Base-by-base conservation (phyloP, 1,140 invertebrate species). In the Leptoteleia sp. region DNA sequence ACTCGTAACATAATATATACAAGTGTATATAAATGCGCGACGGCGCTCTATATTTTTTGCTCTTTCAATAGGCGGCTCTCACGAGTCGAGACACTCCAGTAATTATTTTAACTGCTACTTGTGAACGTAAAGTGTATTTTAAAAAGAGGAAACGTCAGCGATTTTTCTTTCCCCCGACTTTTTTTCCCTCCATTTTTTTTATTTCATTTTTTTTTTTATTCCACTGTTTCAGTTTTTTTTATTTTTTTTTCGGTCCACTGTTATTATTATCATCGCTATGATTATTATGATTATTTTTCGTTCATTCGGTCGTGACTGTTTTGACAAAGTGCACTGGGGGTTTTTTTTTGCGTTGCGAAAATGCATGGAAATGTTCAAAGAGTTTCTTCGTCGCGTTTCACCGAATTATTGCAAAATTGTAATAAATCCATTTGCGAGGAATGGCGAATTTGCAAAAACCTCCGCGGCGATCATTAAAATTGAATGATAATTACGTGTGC, bases 101-200 rank as follows among this genome's bases (percentile, higher is more conserved):
- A 72, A 75, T 79, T 68, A 75, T 75, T 75, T 75, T 75, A 79
- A 76, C 67, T 70, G 65, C 64, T 76, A 70, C 73, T 79, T 79
- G 64, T 61, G 52, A 55, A 72, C 61, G 76, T 67, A 57, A 65
- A 64, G 59, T 52, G 64, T 67, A 61, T 75, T 67, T 70, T 62
- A 59, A 70, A 79, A 73, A 67, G 55, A 73, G 68, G 70, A 59
- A 62, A 67, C 62, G 59, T 72, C 68, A 79, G 54, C 61, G 48
- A 70, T 79, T 71, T 62, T 68, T 64, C 59, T 70, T 59, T 64
- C 33, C 33, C 35, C 16, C 27, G n/a, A 16, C 29, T 12, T 22
- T 47, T 40, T 55, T 55, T 47, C 1, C 31, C 19, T 17, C 11
- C 27, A 13, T 29, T 54, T 52, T 65, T 59, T 52, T n/a, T n/a